phyloP scores from a whole-genome alignment of 2,888 invertebrate species.

The Therioaphis trifolii region DNA sequence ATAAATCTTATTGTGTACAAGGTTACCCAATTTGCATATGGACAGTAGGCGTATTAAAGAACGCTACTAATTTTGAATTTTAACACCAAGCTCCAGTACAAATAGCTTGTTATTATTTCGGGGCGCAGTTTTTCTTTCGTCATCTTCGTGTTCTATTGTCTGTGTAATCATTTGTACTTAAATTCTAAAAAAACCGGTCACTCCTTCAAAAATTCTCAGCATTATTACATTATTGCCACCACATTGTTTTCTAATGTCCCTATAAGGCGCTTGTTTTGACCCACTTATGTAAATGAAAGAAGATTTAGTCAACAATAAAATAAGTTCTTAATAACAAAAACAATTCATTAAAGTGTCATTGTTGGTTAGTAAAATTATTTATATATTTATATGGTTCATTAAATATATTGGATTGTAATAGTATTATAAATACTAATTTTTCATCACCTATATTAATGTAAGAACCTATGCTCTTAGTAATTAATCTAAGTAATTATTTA shows the following conservation, averaged over 20 bases:
- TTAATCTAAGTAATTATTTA: too few relatives aligned
- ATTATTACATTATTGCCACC: slow-evolving; percentile 41
- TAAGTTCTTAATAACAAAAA: slow-evolving; percentile 1
- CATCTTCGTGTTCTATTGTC: slow-evolving; percentile 51
- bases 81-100: slow-evolving; percentile 47
- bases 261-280: slow-evolving; percentile 28
- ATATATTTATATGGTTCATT: slow-evolving; percentile 4
- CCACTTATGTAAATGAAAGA: slow-evolving; percentile 47
- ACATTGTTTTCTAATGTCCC: slow-evolving; percentile 15
- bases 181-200: slow-evolving; percentile 51
- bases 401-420: slow-evolving; percentile 1
- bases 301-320: neutral
- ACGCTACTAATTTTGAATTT: slow-evolving; percentile 59
- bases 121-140: slow-evolving; percentile 54
- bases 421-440: neutral
- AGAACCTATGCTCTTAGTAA: too few relatives aligned
- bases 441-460: too few relatives aligned
- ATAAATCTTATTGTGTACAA: slow-evolving; percentile 57
- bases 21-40: slow-evolving; percentile 42
- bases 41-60: slow-evolving; percentile 55
- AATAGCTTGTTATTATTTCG: slow-evolving; percentile 48
- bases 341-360: slow-evolving; percentile 12
- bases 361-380: neutral
- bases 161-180: slow-evolving; percentile 34
- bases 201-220: slow-evolving; percentile 49